Conservation (phyloP, 2,797 vertebrate species). For the Carduelis carduelis region DNA sequence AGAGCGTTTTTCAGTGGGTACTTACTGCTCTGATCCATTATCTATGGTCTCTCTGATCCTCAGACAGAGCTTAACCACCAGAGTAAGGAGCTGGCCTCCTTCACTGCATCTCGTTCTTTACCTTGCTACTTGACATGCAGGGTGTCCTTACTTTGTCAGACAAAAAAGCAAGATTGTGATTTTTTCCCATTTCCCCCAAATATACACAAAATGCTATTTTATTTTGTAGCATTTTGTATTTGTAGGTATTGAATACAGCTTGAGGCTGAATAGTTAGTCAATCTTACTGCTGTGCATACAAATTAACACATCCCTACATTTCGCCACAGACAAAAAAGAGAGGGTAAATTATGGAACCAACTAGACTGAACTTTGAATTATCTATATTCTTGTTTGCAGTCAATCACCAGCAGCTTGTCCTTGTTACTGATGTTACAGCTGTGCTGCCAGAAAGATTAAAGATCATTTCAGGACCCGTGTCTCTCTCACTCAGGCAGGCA, state of each 20-base stretch:
- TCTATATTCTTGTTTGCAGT: not conserved
- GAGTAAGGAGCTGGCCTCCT: not conserved
- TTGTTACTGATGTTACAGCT: not conserved
- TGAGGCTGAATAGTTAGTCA: not conserved
- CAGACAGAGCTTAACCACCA: not conserved
- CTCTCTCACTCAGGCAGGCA: not conserved
- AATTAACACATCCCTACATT: not conserved
- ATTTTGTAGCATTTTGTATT: not conserved
- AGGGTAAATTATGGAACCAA: not conserved
- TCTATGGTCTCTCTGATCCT: rapidly evolving
- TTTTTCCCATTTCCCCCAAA: not conserved
- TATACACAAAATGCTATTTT: not conserved
- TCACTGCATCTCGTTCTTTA: not conserved
- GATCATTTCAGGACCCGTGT: rapidly evolving
- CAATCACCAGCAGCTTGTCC: not conserved
- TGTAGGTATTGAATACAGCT: not conserved
- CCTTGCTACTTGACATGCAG: not conserved
- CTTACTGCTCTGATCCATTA: not conserved
- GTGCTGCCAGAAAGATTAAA: not conserved
- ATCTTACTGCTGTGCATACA: not conserved
- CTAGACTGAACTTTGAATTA: not conserved
- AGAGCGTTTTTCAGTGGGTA: not conserved
- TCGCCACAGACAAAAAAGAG: not conserved
- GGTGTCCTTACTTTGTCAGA: not conserved
- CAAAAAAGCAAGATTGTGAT: not conserved